Conservation (phyloP, 2,888 invertebrate genomes). For the Timema podura region DNA sequence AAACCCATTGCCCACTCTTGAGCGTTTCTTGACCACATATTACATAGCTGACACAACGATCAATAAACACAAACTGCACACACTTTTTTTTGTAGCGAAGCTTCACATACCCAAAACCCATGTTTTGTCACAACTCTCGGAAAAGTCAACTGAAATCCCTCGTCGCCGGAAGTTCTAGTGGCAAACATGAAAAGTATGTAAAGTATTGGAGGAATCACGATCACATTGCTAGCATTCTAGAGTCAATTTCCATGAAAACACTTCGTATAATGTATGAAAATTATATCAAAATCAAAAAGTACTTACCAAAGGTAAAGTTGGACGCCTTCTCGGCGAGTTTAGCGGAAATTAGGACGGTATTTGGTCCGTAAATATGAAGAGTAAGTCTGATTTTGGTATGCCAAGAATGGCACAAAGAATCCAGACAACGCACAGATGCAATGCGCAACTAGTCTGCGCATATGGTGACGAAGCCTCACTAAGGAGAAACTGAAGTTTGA, state of each 20-base stretch:
- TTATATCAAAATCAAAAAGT: constrained; percentile 53
- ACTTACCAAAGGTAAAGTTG: constrained; percentile 70
- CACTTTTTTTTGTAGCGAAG: constrained; percentile 21
- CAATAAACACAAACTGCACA: constrained; percentile 30
- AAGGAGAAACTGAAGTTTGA: constrained; percentile 45
- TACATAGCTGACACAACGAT: constrained; percentile 28
- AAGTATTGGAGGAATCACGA: constrained; percentile 71
- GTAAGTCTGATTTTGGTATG: constrained; percentile 74
- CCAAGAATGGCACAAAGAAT: constrained; percentile 97
- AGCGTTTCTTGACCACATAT: constrained; percentile 26
- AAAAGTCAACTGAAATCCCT: constrained; percentile 25
- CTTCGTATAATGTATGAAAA: constrained; percentile 27
- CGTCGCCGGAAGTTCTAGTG: constrained; percentile 41
- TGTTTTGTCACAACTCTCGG: constrained; percentile 28
- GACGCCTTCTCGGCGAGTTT: constrained; percentile 59
- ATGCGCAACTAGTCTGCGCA: constrained; percentile 78
- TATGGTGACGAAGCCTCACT: constrained; percentile 62
- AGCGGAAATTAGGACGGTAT: constrained; percentile 63
- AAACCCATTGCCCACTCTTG: constrained; percentile 24
- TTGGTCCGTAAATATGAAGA: constrained; percentile 55
- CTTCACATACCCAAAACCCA: constrained; percentile 23
- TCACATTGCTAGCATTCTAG: constrained; percentile 70
- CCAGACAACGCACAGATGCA: constrained; percentile 87
- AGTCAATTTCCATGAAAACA: constrained; percentile 40
- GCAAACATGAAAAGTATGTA: constrained; percentile 67